A percentile compares a stretch with the other conserved stretches of the same genome.
Evolutionary conservation across 2,797 vertebrate species (phyloP).

Genomic region (Poeciliopsis presidionis): DNA sequence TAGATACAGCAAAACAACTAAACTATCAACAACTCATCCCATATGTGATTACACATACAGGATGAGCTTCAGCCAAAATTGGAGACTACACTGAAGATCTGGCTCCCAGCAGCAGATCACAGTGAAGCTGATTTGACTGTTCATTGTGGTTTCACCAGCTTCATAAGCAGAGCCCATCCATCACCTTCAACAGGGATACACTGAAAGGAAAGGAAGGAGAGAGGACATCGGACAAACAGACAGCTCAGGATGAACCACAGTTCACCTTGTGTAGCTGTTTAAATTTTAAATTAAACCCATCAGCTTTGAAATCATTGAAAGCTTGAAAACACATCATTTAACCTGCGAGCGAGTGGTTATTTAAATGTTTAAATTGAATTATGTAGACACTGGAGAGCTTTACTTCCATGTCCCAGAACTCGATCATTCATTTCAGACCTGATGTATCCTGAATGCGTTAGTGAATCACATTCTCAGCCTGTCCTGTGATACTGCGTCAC

Average conservation of each 20-base stretch:
- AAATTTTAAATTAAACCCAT: conserved; percentile 7
- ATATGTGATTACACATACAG: not conserved
- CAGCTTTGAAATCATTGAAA: not conserved
- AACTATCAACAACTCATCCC: too few species aligned
- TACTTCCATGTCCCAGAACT: conserved; percentile 51
- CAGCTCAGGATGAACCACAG: conserved; percentile 29
- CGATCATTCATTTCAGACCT: conserved; percentile 56
- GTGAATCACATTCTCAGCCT: conserved; percentile 52
- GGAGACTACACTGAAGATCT: conserved; percentile 54
- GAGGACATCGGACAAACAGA: conserved; percentile 57
- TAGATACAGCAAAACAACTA: conserved; percentile 28
- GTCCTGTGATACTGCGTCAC: conserved; percentile 66
- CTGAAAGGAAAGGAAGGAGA: conserved; percentile 51
- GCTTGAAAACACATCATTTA: not conserved
- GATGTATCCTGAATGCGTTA: conserved; percentile 48
- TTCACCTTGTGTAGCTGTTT: conserved; percentile 22
- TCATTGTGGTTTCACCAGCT: conserved; percentile 80
- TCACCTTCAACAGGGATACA: conserved; percentile 77
- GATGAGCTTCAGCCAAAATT: conserved; percentile 18
- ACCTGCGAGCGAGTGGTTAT: not conserved
- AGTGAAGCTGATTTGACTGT: conserved; percentile 78
- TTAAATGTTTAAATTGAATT: not conserved
- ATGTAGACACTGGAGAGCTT: not conserved
- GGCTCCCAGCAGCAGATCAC: conserved; percentile 60
- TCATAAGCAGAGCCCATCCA: conserved; percentile 83